These are phyloP conservation scores for Enteromius mattozi DNA, from an alignment of 2,797 vertebrate genomes.

Conservation along the genomic window DNA sequence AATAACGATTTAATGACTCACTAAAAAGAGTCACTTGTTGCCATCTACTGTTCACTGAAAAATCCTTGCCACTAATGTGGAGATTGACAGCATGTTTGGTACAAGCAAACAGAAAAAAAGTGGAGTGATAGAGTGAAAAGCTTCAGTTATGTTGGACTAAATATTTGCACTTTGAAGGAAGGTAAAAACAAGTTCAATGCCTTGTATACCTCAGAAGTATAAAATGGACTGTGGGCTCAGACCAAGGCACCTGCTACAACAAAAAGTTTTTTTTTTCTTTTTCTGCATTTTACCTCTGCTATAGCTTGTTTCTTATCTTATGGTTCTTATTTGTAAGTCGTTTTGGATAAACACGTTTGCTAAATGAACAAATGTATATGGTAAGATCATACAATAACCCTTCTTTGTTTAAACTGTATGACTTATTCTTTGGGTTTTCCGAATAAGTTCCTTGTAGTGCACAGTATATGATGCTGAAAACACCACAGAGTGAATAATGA, in stretches of 20 bases:
- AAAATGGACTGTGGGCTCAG: background rate
- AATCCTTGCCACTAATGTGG: background rate
- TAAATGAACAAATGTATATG: background rate
- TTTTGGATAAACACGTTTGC: background rate
- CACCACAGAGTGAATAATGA: slow-evolving; percentile 76
- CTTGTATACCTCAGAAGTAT: background rate
- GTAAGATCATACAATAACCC: slow-evolving; percentile 51
- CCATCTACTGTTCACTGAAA: background rate
- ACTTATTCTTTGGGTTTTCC: background rate
- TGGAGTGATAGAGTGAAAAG: background rate
- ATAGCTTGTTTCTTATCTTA: background rate
- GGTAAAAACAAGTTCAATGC: background rate
- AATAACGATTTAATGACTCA: background rate
- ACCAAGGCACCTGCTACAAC: background rate
- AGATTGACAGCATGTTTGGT: background rate
- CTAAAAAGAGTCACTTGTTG: background rate
- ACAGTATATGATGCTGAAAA: slow-evolving; percentile 74
- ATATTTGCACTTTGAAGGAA: background rate
- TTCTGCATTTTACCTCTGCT: background rate
- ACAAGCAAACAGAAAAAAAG: background rate
- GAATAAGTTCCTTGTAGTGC: background rate
- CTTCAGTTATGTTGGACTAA: background rate
- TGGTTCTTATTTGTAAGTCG: background rate
- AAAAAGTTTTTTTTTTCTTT: background rate
- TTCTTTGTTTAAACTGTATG: background rate